phyloP scores from a whole-genome alignment of 2,888 invertebrate species.

The Hydroisotoma schaefferi region DNA sequence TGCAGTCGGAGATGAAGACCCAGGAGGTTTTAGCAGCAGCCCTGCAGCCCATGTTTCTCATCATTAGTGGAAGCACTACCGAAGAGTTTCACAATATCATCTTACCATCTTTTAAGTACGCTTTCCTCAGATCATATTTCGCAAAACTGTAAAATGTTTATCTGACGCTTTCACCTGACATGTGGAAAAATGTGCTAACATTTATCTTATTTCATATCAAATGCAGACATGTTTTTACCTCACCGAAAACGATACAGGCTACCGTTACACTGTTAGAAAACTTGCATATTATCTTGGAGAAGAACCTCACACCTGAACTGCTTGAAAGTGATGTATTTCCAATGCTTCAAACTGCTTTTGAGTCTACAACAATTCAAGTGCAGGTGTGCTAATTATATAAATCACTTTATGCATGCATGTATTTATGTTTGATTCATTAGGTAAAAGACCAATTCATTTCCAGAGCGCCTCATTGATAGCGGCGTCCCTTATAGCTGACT shows the following conservation, averaged over 20 bases:
- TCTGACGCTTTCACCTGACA: no score
- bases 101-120: constrained; percentile 14
- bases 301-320: constrained; percentile 71
- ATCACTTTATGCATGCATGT: not conserved
- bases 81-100: constrained; percentile 15
- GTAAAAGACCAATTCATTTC: constrained; percentile 35
- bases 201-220: not conserved
- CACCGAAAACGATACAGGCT: constrained; percentile 77
- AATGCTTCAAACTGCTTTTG: constrained; percentile 79
- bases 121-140: no score
- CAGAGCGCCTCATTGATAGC: constrained; percentile 86
- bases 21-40: constrained; percentile 83
- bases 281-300: constrained; percentile 80
- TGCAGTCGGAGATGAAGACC: constrained; percentile 76
- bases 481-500: constrained; percentile 77
- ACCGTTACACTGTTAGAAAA: constrained; percentile 85
- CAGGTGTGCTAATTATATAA: constrained; percentile 62
- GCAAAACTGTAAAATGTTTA: no score
- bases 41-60: constrained; percentile 52
- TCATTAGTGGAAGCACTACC: constrained; percentile 9
- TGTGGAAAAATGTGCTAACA: not conserved
- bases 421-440: not conserved
- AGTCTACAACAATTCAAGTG: constrained; percentile 81
- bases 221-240: constrained; percentile 66
- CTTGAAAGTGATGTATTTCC: constrained; percentile 78